These are phyloP conservation scores for Uropsilus gracilis DNA, from an alignment of 2,113 vertebrate genomes.

Conservation along the genomic window DNA sequence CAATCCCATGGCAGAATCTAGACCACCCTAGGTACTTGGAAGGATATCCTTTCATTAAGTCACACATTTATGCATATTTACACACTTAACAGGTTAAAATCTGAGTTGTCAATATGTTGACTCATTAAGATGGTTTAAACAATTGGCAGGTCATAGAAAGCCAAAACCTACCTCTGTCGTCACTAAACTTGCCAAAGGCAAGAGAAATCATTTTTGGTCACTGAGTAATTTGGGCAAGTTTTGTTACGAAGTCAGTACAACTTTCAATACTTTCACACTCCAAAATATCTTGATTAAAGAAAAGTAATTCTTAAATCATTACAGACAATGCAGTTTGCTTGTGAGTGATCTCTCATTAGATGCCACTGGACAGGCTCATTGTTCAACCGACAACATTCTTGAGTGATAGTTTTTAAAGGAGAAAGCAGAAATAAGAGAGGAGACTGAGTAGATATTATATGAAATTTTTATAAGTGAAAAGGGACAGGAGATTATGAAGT, in stretches of 20 bases:
- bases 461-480: background rate
- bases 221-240: background rate
- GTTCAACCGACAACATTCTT: background rate
- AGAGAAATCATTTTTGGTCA: background rate
- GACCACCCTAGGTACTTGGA: background rate
- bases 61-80: background rate
- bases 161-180: background rate
- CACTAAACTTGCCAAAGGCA: background rate
- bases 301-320: conserved; percentile 6
- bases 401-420: background rate
- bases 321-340: background rate
- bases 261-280: conserved; percentile 2
- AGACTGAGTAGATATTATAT: background rate
- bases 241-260: background rate
- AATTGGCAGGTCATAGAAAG: background rate
- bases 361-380: background rate
- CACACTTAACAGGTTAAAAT: background rate
- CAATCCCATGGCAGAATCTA: background rate
- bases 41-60: background rate
- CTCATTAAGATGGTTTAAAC: background rate
- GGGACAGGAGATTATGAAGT: background rate
- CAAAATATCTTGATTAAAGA: conserved; percentile 28
- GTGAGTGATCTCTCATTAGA: background rate
- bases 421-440: background rate
- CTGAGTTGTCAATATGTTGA: background rate